Percentiles rank a stretch among this genome's conserved stretches.
Conservation (phyloP, 1,140 invertebrate genomes). For the Lanistes nyassanus region DNA sequence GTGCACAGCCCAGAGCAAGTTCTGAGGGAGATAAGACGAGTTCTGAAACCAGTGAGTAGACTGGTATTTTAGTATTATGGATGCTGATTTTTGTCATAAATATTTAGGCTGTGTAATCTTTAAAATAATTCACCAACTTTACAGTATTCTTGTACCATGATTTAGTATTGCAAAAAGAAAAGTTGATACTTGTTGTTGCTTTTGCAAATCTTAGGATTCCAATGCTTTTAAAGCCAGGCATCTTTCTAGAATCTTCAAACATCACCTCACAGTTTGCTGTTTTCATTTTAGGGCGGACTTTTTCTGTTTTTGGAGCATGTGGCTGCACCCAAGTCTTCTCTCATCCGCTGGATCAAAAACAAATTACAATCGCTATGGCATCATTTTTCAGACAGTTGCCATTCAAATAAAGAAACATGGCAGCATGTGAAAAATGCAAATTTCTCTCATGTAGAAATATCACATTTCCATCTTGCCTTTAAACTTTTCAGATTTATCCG, state of each 20-base stretch:
- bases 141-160: too few relatives aligned
- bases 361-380: not conserved
- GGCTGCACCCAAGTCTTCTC: slow-evolving; percentile 1
- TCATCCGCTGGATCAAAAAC: not conserved
- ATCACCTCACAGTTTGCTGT: not conserved
- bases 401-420: slow-evolving; percentile 1
- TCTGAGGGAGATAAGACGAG: slow-evolving; percentile 56
- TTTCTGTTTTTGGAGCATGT: slow-evolving; percentile 20
- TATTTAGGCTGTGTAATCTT: not conserved
- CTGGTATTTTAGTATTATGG: too few relatives aligned
- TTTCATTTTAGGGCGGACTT: slow-evolving; percentile 1
- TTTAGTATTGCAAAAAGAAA: too few relatives aligned
- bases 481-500: not conserved
- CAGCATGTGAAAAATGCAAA: not conserved
- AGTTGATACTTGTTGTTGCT: too few relatives aligned
- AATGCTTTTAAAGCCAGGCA: too few relatives aligned
- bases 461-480: not conserved
- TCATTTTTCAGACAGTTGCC: not conserved
- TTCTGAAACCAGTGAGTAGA: slow-evolving; percentile 57
- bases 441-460: not conserved
- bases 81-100: not conserved
- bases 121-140: not conserved
- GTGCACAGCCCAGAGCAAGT: slow-evolving; percentile 46
- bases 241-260: not conserved
- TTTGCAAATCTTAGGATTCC: too few relatives aligned